A percentile compares a stretch with the other conserved stretches of the same genome.
Evolutionary conservation across 2,797 vertebrate species (phyloP).

Genomic region (Megalops cyprinoides): DNA sequence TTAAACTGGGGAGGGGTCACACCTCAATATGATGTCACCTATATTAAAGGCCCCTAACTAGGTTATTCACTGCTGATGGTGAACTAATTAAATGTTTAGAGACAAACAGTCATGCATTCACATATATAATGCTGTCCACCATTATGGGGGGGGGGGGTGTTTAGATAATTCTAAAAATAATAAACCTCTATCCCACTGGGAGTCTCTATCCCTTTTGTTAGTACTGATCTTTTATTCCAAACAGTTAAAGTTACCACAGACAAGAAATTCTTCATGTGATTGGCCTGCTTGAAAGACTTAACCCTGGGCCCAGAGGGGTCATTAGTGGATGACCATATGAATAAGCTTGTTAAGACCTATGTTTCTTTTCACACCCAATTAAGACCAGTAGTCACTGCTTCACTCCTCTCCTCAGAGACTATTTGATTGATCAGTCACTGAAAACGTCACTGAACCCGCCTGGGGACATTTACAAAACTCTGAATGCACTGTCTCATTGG

Average conservation of each 20-base stretch:
- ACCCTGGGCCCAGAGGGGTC: conserved; percentile 78
- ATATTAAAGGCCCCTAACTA: conserved; percentile 36
- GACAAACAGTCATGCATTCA: conserved; percentile 42
- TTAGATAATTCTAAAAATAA: conserved; percentile 89
- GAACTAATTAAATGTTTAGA: conserved; percentile 35
- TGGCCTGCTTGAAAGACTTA: conserved; percentile 77
- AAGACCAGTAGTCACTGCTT: conserved; percentile 78
- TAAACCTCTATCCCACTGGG: conserved; percentile 77
- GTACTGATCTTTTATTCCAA: conserved; percentile 80
- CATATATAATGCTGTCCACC: conserved; percentile 73
- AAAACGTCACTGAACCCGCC: conserved; percentile 74
- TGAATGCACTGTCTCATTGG: conserved; percentile 36
- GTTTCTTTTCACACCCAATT: conserved; percentile 85
- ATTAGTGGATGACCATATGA: conserved; percentile 82
- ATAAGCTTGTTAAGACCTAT: conserved; percentile 80
- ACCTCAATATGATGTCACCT: conserved; percentile 43
- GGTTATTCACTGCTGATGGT: conserved; percentile 23
- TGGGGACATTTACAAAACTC: conserved; percentile 49
- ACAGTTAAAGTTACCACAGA: conserved; percentile 81
- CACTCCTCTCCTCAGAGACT: conserved; percentile 72
- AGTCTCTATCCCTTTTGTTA: conserved; percentile 79
- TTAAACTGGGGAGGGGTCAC: conserved; percentile 8
- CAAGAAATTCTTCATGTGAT: conserved; percentile 90
- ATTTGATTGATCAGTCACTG: conserved; percentile 81
- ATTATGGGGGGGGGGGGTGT: conserved; percentile 79